Percentiles rank a stretch among this genome's conserved stretches.
These are phyloP conservation scores for Enteromius unitaeniatus DNA, from an alignment of 2,797 vertebrate species.

Conservation along the genomic window DNA sequence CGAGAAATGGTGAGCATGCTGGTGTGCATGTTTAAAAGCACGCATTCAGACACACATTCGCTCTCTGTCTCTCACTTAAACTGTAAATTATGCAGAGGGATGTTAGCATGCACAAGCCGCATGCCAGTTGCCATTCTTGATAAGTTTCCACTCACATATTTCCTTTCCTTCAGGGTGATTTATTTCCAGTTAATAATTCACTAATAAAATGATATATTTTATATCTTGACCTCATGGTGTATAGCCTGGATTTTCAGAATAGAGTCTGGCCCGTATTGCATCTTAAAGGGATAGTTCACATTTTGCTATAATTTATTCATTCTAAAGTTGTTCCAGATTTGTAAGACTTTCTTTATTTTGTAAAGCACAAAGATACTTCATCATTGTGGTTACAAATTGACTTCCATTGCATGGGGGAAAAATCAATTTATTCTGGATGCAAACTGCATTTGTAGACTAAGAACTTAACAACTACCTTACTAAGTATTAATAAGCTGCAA, in stretches of 20 bases:
- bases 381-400: not conserved
- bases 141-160: not conserved
- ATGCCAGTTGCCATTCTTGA: not conserved
- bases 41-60: not conserved
- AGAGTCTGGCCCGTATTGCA: not conserved
- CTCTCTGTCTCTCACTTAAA: constrained; percentile 26
- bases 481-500: too few species aligned
- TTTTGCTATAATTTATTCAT: not conserved
- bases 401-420: not conserved
- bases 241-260: not conserved
- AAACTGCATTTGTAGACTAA: not conserved
- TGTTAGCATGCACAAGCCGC: constrained; percentile 17
- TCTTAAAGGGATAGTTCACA: not conserved
- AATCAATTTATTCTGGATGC: not conserved
- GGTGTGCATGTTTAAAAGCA: constrained; percentile 27
- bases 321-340: not conserved
- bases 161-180: not conserved
- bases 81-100: constrained; percentile 34
- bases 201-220: not conserved
- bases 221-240: not conserved
- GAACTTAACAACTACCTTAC: too few species aligned
- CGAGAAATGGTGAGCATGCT: constrained; percentile 29
- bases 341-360: not conserved
- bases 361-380: not conserved
- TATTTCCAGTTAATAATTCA: not conserved